Evolutionary conservation across 2,797 vertebrate species (phyloP).

Genomic region (Taenioides sp.): DNA sequence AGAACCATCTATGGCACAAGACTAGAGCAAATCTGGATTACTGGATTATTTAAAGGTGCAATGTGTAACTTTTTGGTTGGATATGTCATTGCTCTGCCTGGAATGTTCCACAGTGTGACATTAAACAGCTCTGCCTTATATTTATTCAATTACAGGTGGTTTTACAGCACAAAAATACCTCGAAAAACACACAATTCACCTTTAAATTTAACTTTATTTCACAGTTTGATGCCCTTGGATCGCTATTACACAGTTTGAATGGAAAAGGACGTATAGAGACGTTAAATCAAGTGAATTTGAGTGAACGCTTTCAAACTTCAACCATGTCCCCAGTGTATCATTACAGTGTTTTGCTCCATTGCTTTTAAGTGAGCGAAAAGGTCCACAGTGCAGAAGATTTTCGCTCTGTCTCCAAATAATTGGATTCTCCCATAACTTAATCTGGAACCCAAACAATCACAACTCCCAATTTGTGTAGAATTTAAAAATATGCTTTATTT

Average conservation of each 20-base stretch:
- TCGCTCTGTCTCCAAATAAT: neutral
- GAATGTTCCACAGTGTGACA: no score
- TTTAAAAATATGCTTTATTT: neutral
- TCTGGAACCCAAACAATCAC: neutral
- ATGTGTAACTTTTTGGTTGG: no score
- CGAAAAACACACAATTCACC: no score
- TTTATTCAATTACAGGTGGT: no score
- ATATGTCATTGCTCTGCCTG: no score
- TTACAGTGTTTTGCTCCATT: neutral
- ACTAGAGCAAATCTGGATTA: neutral
- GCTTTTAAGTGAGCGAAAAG: neutral
- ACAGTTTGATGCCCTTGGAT: no score
- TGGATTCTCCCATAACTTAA: slow-evolving; percentile 6
- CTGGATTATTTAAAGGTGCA: neutral
- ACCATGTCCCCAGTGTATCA: neutral
- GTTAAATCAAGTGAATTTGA: neutral
- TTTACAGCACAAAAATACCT: no score
- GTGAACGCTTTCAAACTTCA: neutral
- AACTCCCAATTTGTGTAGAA: neutral
- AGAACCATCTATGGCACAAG: slow-evolving; percentile 5
- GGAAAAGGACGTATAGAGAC: neutral
- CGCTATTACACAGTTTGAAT: neutral
- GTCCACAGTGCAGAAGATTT: neutral
- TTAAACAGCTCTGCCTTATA: no score
- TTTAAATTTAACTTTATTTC: neutral